Evolutionary conservation across 2,113 vertebrate species (phyloP), one percentile per base, ranked within the genome.

Genomic region (Donacobius atricapilla): DNA sequence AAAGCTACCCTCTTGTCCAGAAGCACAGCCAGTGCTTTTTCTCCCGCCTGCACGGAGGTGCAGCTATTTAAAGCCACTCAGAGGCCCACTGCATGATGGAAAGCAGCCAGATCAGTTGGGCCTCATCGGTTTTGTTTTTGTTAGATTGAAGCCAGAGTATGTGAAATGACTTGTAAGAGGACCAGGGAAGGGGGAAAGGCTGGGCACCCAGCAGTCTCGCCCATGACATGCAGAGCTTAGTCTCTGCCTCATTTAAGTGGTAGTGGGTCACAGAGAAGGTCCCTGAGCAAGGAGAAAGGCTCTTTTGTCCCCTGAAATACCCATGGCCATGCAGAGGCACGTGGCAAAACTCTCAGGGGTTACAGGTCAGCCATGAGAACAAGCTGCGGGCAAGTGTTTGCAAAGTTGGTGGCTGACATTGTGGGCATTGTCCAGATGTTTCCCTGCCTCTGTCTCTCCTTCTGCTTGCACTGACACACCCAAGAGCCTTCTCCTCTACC

Each of bases 61-160:
- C 87, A 90, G 90, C 91, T 97, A 96, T 96, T 96, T 97, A 96
- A 96, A 96, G 89, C 40, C 56, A 54, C 75, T 95, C 22, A 1
- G 93, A 97, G 96, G 81, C 88, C 90, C 83, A 9, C n/a, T 47
- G 53, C 75, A 70, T 77, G 70, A 85, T 92, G 94, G 97, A 97
- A 91, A 82, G 89, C n/a, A 95, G 94, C 78, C 94, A 96, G 81
- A 95, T 97, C 97, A 95, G 73, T 87, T 65, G 90, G 92, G 92
- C 93, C 77, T 82, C 68, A 85, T 93, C 61, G 2, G 85, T 78
- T 82, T 70, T 88, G 61, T 80, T 89, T 94, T 97, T 72, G 20
- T 93, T 96, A 97, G 93, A 94, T 72, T 47, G 23, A 77, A 96
- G 96, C 94, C 94, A 95, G 89, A 92, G 77, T 90, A 89, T 89